Base-by-base conservation (phyloP, 2,888 invertebrate genomes). In the Acleris cristana region DNA sequence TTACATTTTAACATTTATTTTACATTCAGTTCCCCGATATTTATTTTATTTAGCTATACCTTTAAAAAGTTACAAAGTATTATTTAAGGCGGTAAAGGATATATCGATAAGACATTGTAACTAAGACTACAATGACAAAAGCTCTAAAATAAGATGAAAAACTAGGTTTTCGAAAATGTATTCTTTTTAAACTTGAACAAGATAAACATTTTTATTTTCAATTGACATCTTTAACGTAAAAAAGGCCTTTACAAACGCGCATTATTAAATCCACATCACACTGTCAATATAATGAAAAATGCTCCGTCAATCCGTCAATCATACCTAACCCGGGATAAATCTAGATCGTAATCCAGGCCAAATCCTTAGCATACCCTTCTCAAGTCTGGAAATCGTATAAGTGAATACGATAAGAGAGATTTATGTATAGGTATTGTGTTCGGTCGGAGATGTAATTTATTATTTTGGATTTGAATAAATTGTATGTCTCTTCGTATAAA, bases 281-380 rank as follows among this genome's bases (percentile, higher is more conserved):
- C 40, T 44, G 21, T 56, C 56, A 16, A 16, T 19, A 23, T 44
- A 56, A 55, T 54, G 55, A 40, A 55, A 55, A 56, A 56, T 44
- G 16, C 40, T 18, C 40, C 21, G 16, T 55, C 30, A 12, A 19
- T n/a, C 55, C 16, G 44, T 56, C 56, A 44, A 56, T 56, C 56
- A 21, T 21, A 18, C 12, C 3, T 44, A 51, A 51, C 21, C 51
- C 18, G 56, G 56, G n/a, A 44, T 56, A 56, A 56, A 56, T 56
- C 56, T 56, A 56, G 56, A 44, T 5, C 18, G 34, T 30, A 26
- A 56, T 56, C 56, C 44, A 51, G 51, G 21, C 19, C 34, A 4
- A 40, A 40, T 8, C 44, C 21, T 19, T 51, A 44, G 16, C n/a
- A 16, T 16, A 56, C 56, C 56, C 56, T 56, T 16, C 44, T 56